phyloP scores from a whole-genome alignment of 2,888 invertebrate genomes.

The Tricholauxania praeusta region DNA sequence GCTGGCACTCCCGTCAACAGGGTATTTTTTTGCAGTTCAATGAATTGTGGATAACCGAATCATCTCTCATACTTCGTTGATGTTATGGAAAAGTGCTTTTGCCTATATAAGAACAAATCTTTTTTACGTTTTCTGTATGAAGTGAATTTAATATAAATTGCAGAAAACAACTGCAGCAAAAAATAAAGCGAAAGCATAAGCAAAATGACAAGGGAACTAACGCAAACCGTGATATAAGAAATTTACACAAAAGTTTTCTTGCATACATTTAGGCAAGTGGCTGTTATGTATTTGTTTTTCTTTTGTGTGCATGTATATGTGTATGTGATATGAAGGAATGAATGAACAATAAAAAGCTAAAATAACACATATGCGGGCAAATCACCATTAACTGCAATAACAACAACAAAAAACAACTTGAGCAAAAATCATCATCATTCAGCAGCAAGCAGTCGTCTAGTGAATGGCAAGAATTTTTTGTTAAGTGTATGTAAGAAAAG shows the following conservation, averaged over 20 bases:
- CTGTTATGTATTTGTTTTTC: not conserved
- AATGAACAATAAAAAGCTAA: not conserved
- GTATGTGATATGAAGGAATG: not conserved
- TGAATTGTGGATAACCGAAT: too few species aligned
- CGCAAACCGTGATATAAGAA: not conserved
- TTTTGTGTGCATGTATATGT: not conserved
- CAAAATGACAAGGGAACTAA: not conserved
- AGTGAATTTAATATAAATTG: too few species aligned
- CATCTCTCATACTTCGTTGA: too few species aligned
- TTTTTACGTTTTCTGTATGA: too few species aligned
- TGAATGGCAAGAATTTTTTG: constrained; percentile 13
- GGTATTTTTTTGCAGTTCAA: too few species aligned
- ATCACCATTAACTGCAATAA: constrained; percentile 2
- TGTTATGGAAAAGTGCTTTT: too few species aligned
- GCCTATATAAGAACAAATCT: too few species aligned
- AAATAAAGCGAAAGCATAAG: too few species aligned
- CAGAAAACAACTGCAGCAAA: too few species aligned
- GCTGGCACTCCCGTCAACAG: too few species aligned
- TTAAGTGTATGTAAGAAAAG: too few species aligned
- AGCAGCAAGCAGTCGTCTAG: not conserved
- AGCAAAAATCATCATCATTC: constrained; percentile 22
- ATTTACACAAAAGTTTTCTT: not conserved
- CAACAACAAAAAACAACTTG: constrained; percentile 10
- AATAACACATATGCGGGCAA: constrained; percentile 11
- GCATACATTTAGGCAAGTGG: not conserved